phyloP scores from a whole-genome alignment of 2,113 vertebrate species.

The Plecturocebus donacophilus region DNA sequence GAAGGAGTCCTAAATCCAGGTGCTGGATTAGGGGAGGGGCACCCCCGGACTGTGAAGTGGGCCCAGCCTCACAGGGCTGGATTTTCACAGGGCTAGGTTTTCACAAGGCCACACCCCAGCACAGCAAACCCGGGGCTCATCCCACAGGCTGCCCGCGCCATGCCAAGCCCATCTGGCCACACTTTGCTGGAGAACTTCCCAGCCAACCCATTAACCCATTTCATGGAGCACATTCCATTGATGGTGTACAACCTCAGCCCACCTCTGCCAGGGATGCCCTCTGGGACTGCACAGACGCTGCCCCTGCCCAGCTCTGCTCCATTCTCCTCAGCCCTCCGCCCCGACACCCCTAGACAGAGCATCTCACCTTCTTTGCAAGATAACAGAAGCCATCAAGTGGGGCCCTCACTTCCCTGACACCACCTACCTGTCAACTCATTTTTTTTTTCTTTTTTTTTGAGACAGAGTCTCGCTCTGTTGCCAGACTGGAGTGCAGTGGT shows the following conservation, averaged over 20 bases:
- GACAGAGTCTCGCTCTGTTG: no score
- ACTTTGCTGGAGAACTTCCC: background rate
- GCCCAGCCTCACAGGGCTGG: background rate
- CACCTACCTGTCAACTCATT: background rate
- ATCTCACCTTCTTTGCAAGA: background rate
- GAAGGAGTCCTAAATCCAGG: background rate
- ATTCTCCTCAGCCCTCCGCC: background rate
- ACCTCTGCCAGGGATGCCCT: fast-evolving
- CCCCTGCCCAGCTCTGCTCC: no score
- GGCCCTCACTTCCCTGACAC: no score
- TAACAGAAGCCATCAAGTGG: background rate
- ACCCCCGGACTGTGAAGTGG: background rate
- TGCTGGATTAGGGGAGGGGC: background rate
- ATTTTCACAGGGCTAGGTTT: background rate
- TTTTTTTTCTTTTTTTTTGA: no score
- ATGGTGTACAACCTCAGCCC: background rate
- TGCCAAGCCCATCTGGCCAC: background rate
- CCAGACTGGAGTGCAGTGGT: no score
- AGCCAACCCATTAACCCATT: background rate
- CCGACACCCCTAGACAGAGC: background rate
- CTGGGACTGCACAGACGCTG: background rate
- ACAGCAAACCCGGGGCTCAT: fast-evolving
- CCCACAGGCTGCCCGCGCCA: background rate
- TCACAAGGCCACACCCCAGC: background rate
- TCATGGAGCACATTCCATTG: background rate